Evolutionary conservation across 1,140 invertebrate species (phyloP), one percentile per base, ranked within the genome.

Genomic region (Zaprionus tsacasi): DNA sequence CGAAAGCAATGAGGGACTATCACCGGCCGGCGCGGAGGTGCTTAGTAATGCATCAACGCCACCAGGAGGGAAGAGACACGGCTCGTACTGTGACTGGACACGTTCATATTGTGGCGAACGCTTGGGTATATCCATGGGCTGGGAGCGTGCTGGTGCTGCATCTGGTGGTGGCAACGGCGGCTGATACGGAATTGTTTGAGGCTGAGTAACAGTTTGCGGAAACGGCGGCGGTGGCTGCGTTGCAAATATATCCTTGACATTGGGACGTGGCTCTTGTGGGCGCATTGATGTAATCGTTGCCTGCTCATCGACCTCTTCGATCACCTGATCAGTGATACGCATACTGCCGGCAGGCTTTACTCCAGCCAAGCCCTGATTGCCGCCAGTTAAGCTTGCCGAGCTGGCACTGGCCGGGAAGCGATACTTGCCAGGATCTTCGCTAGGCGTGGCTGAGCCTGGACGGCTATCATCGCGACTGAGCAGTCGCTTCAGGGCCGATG

Each of bases 241-340:
- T 55, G 91, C 93, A 91, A 95, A 96, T 64, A 94, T 92, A 77
- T 93, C 94, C 87, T 94, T 94, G 17, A 94, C 93, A 75, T 93
- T 93, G 36, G 95, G 95, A 43, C 94, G 81, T 86, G 95, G 92
- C 36, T 94, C 82, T 92, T 94, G 91, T 81, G 93, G 77, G 12
- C 94, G 94, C 93, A 95, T 95, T 13, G 96, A 96, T 0, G 95
- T 96, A 55, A 96, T 95, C 4, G 96, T 97, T 71, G 95, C 93
- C 88, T 97, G 96, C 81, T 97, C 96, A 76, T 97, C 96, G 0
- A 97, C 95, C 91, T 97, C 96, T 88, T 97, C 96, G 30, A 97
- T 97, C 3, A 97, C 95, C 76, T 96, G 95, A 78, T 95, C 94
- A 0, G 96, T 94, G 15, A 97, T 96, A 76, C 95, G 94, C 93